A percentile compares a stretch with the other conserved stretches of the same genome.
phyloP scores from a whole-genome alignment of 2,888 invertebrate species.

The Drosophila quinaria region DNA sequence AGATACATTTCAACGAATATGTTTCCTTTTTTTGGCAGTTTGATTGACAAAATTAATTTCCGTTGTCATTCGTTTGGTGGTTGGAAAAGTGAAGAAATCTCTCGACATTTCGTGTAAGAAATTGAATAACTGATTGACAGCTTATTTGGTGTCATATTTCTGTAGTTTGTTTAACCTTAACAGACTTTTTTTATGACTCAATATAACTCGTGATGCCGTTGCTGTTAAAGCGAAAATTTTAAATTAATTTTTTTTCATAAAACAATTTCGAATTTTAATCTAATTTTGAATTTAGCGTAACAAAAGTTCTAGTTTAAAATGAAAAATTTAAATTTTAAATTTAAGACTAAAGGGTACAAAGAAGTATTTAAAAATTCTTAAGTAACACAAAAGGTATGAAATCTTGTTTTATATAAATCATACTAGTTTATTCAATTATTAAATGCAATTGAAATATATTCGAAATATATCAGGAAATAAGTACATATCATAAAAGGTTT shows the following conservation, averaged over 20 bases:
- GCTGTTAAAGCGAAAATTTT: not conserved
- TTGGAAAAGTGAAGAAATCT: slow-evolving; percentile 8
- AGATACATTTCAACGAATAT: not conserved
- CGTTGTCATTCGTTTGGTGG: slow-evolving; percentile 47
- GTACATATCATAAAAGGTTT: slow-evolving; percentile 1
- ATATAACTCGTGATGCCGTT: not conserved
- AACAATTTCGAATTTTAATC: too few species aligned
- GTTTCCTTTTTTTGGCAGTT: slow-evolving; percentile 17
- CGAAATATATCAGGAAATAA: not conserved
- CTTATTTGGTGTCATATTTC: slow-evolving; percentile 17
- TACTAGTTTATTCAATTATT: too few species aligned
- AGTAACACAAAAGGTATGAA: too few species aligned
- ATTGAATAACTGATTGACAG: slow-evolving; percentile 44
- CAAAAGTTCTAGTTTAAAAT: too few species aligned
- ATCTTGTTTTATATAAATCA: too few species aligned
- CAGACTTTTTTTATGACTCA: not conserved
- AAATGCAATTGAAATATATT: too few species aligned
- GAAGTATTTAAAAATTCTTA: too few species aligned
- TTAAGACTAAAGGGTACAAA: too few species aligned
- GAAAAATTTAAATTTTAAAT: too few species aligned
- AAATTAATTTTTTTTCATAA: too few species aligned
- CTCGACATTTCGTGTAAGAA: slow-evolving; percentile 5
- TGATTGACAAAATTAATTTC: slow-evolving; percentile 80
- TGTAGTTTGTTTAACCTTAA: not conserved
- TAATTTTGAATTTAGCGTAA: too few species aligned